Evolutionary conservation across 2,113 vertebrate genomes (phyloP), one percentile per base, ranked within the genome.

Genomic region (Suncus etruscus): DNA sequence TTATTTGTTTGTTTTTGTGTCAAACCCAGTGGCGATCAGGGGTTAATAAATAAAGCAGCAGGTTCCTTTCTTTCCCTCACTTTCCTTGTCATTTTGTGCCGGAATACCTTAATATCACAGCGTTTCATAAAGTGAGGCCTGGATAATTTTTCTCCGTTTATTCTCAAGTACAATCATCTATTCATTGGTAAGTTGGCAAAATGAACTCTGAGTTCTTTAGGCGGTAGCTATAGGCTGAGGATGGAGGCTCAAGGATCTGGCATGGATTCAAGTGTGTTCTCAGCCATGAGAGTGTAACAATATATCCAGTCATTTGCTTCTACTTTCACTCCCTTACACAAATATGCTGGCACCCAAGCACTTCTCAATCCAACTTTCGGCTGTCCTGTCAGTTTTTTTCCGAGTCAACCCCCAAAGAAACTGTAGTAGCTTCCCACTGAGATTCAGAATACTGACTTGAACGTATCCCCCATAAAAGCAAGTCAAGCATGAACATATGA

Each of bases 241-340:
- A 45, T 15, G 27, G 27, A 88, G 58, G 51, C 32, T 45, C 83
- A 74, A 50, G 20, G 24, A 45, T 25, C 63, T 70, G 85, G 87
- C 90, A 86, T 11, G 10, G 11, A 69, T 61, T 65, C 95, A 93
- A 91, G 79, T 54, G 5, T 47, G 3, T 83, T 68, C 72, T 78
- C 54, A 76, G 63, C 31, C 39, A 11, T 7, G 83, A 83, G 25
- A 74, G 65, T 54, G 47, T 84, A 88, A 95, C 88, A 95, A 92
- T 91, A 87, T 87, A 79, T 54, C 50, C 32, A 93, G 87, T 92
- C 91, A 95, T 78, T 32, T 66, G 76, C 50, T 29, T 79, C 90
- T 58, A 51, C 79, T 47, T 74, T 86, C 94, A 86, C 12, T 58
- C 69, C 84, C 47, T 87, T 58, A 58, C 50, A 66, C 39, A 90